A percentile compares a stretch with the other conserved stretches of the same genome.
Conservation (phyloP, 2,888 invertebrate genomes). For the Himalopsyche kuldschensis region DNA sequence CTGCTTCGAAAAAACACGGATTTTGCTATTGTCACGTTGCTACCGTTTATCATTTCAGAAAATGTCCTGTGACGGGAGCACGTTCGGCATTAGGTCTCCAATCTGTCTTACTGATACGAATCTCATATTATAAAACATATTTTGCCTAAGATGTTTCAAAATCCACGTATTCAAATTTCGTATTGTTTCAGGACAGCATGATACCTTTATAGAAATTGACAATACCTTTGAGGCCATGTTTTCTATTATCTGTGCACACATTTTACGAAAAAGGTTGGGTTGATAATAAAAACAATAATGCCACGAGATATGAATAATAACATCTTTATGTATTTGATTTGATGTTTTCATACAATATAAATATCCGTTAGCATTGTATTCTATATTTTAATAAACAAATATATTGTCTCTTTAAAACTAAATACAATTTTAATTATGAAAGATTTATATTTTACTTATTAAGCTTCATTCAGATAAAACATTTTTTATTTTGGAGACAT, state of each 20-base stretch:
- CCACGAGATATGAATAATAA: no score
- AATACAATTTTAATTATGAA: no score
- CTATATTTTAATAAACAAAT: no score
- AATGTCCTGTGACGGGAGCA: constrained; percentile 8
- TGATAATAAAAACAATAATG: no score
- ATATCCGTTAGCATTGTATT: no score
- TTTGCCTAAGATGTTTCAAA: neutral
- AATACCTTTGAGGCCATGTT: neutral
- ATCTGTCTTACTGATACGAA: constrained; percentile 4
- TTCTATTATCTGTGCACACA: neutral
- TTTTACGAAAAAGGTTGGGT: neutral
- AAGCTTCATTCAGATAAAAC: no score
- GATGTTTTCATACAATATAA: no score
- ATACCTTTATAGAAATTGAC: neutral
- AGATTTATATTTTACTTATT: no score
- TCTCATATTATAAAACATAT: neutral
- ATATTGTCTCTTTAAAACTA: no score
- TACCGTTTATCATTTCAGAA: constrained; percentile 19
- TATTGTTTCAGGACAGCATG: neutral
- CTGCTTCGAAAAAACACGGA: constrained; percentile 19
- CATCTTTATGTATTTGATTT: no score
- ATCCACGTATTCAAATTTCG: neutral
- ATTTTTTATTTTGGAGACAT: no score
- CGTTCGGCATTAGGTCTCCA: constrained; percentile 9
- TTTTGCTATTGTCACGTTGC: constrained; percentile 31